Evolutionary conservation across 2,888 invertebrate species (phyloP), one percentile per base, ranked within the genome.

Genomic region (Aquatica leii): DNA sequence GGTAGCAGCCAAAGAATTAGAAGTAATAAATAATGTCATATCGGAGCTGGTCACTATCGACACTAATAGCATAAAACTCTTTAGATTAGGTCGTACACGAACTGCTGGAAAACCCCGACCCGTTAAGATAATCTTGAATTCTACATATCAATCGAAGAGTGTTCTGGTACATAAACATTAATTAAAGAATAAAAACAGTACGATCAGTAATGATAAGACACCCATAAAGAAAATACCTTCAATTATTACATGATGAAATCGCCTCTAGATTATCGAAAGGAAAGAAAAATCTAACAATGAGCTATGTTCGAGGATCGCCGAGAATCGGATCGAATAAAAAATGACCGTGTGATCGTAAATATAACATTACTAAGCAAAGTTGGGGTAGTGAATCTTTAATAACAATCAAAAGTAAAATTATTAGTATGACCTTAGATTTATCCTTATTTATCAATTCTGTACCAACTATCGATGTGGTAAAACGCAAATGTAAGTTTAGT

Each of bases 371-470:
- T 8, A 17, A 17, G 8, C 12, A 31, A 24, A 50, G 12, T 11
- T 50, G 50, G 50, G 50, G 50, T 31, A 31, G 50, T 50, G 50
- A 15, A 8, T 20, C 6, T 12, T 6, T 50, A 31, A 5, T 50
- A 11, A n/a, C 50, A 5, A 12, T 50, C 6, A 31, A 24, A 1
- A 24, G 24, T 50, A 31, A 31, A 8, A n/a, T n/a, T 50, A 4
- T 31, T 14, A 24, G 50, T 31, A 14, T 14, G 1, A 9, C 17
- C 2, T 9, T 50, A 6, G 50, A 50, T 20, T 14, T 50, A 20
- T 24, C 31, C 2, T 6, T 15, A 12, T 21, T 50, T 1, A 21
- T 12, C 17, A 24, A 50, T 24, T 2, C 24, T 9, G 24, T 50
- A n/a, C 12, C 21, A 3, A 21, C 14, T 14, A 24, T 21, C 12